A percentile compares a stretch with the other conserved stretches of the same genome.
Evolutionary conservation across 2,113 vertebrate species (phyloP).

Genomic region (Hippocampus abdominalis): DNA sequence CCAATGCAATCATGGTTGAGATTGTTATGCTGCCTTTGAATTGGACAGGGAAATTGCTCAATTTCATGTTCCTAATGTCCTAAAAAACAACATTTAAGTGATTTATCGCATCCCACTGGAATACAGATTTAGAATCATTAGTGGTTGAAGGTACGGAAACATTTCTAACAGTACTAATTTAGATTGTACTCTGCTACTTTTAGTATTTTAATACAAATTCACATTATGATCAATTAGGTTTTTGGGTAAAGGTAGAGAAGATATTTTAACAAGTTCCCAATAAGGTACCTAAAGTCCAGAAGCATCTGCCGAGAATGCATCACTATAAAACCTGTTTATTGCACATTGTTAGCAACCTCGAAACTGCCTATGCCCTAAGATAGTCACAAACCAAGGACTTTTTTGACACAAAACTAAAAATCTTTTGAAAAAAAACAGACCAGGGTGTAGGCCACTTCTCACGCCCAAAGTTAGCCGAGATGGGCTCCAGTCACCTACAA

Average conservation of each 20-base stretch:
- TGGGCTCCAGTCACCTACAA: too few species aligned
- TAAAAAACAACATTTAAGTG: background rate
- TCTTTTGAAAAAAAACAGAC: too few species aligned
- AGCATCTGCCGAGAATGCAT: background rate
- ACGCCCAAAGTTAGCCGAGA: background rate
- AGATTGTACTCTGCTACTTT: background rate
- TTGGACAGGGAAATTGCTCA: background rate
- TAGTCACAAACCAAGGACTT: too few species aligned
- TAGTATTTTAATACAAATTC: background rate
- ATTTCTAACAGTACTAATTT: too few species aligned
- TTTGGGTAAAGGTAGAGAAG: background rate
- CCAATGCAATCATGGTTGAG: background rate
- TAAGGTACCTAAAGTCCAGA: background rate
- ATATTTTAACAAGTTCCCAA: background rate
- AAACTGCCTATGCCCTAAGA: too few species aligned
- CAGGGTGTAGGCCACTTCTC: background rate
- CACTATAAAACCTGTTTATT: too few species aligned
- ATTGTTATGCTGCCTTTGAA: background rate
- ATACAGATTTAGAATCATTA: background rate
- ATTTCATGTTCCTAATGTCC: background rate
- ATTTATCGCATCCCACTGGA: background rate
- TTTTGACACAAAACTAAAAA: too few species aligned
- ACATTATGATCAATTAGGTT: background rate
- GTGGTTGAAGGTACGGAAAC: too few species aligned
- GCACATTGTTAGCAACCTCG: too few species aligned